These are phyloP conservation scores for Scortum barcoo DNA, from an alignment of 2,113 vertebrate species.

Conservation along the genomic window DNA sequence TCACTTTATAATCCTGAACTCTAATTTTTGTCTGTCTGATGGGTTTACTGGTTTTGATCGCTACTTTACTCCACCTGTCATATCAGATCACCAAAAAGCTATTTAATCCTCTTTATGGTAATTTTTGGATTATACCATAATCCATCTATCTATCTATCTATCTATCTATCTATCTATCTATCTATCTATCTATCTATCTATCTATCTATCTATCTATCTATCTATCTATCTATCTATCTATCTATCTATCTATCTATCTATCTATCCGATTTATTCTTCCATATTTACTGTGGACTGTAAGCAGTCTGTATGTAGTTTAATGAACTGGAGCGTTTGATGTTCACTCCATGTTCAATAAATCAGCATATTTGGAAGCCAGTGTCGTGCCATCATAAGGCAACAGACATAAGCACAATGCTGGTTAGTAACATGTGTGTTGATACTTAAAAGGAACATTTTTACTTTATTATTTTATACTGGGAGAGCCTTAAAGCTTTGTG, in stretches of 20 bases:
- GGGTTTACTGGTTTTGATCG: not conserved
- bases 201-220: not conserved
- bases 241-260: no score
- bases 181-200: not conserved
- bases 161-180: not conserved
- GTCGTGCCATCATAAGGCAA: not conserved
- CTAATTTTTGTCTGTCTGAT: not conserved
- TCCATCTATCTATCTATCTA: not conserved
- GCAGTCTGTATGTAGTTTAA: no score
- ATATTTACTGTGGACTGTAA: no score
- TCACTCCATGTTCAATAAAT: not conserved
- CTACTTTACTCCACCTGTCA: constrained; percentile 1
- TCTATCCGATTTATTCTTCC: no score
- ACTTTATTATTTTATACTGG: not conserved
- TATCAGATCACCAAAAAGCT: not conserved
- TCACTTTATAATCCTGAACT: not conserved
- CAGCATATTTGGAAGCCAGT: not conserved
- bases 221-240: no score
- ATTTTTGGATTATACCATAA: not conserved
- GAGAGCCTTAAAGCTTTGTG: not conserved
- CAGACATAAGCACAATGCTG: not conserved
- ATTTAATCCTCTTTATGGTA: constrained; percentile 9
- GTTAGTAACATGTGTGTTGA: not conserved
- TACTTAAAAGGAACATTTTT: not conserved
- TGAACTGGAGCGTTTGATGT: not conserved